A percentile compares a stretch with the other conserved stretches of the same genome.
Conservation (phyloP, 2,113 vertebrate genomes). For the Chrysemys picta region DNA sequence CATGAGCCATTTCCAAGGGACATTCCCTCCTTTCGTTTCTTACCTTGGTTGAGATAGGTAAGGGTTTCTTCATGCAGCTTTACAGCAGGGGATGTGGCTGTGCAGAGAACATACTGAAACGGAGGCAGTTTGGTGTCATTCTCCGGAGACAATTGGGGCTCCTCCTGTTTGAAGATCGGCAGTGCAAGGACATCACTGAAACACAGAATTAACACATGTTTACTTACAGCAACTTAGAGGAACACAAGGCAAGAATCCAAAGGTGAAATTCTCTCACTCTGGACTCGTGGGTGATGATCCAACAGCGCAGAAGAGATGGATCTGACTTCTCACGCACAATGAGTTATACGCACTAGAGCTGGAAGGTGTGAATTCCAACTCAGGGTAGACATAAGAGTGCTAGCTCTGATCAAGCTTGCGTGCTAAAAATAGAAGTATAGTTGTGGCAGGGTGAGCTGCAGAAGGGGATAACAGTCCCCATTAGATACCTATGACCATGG, state of each 20-base stretch:
- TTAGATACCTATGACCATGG: not conserved
- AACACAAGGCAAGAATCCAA: not conserved
- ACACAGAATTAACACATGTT: not conserved
- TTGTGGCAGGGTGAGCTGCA: not conserved
- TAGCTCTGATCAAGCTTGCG: not conserved
- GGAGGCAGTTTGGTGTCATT: slow-evolving; percentile 80
- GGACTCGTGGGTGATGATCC: not conserved
- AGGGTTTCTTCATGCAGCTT: slow-evolving; percentile 92
- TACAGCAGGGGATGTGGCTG: slow-evolving; percentile 92
- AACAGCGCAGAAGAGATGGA: not conserved
- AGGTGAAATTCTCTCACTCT: not conserved
- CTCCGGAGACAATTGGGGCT: slow-evolving; percentile 83
- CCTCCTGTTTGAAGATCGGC: slow-evolving; percentile 92
- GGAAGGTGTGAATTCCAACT: not conserved
- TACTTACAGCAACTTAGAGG: not conserved
- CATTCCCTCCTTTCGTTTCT: not conserved
- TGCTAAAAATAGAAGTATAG: not conserved
- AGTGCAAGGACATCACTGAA: slow-evolving; percentile 90
- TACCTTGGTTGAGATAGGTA: slow-evolving; percentile 98
- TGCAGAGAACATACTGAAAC: slow-evolving; percentile 90
- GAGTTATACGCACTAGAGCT: rapidly evolving
- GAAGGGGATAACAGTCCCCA: not conserved
- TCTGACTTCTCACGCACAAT: not conserved
- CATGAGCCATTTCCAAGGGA: not conserved
- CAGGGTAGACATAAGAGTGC: not conserved